Evolutionary conservation across 2,113 vertebrate species (phyloP).

Genomic region (Epinephelus lanceolatus): DNA sequence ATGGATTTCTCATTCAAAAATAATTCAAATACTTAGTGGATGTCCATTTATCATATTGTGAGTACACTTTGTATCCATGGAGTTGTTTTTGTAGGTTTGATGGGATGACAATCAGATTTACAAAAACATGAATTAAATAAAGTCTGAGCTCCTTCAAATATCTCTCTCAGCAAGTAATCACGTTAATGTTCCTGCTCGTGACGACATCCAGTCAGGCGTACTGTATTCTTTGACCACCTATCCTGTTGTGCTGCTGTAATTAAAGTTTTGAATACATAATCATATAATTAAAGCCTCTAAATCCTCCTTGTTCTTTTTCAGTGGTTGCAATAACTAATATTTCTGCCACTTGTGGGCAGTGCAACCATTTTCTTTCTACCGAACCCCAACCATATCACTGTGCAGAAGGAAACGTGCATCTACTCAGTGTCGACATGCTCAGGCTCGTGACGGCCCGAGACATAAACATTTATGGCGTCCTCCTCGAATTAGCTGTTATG

Average conservation of each 20-base stretch:
- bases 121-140: not conserved
- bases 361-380: no score
- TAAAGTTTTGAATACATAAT: no score
- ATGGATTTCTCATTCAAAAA: constrained; percentile 6
- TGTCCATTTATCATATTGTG: not conserved
- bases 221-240: not conserved
- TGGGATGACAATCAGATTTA: not conserved
- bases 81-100: not conserved
- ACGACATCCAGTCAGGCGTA: not conserved
- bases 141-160: not conserved
- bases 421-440: no score
- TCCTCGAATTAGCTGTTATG: no score
- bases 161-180: not conserved
- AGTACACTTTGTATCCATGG: not conserved
- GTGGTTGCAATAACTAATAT: no score
- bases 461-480: no score
- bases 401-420: no score
- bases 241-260: not conserved
- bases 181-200: constrained; percentile 16
- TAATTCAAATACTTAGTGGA: constrained; percentile 4
- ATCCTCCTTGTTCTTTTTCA: no score
- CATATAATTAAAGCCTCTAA: no score
- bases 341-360: no score
- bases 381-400: no score
- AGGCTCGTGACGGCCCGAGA: no score